Evolutionary conservation across 2,888 invertebrate species (phyloP).

Genomic region (Cryptops parisi): DNA sequence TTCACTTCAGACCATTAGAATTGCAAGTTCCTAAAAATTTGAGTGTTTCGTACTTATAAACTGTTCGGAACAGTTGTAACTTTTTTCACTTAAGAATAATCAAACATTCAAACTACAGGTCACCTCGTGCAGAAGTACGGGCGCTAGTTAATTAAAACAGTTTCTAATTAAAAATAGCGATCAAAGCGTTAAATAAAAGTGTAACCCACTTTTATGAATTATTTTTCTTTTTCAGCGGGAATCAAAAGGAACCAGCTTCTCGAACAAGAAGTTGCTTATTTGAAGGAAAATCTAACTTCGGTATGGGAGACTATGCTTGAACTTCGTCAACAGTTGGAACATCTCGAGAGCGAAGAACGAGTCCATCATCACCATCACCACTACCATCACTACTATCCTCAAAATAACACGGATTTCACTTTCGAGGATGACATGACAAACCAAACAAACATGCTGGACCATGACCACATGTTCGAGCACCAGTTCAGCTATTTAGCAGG

Average conservation of each 20-base stretch:
- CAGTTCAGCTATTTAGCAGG: neutral
- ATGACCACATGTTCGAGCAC: neutral
- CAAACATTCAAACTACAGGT: too few relatives aligned
- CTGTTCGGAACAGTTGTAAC: too few relatives aligned
- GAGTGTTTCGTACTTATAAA: too few relatives aligned
- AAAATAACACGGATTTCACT: neutral
- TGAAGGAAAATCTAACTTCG: constrained; percentile 4
- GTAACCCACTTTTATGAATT: too few relatives aligned
- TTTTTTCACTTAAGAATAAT: too few relatives aligned
- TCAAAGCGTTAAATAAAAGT: too few relatives aligned
- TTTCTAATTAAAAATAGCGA: too few relatives aligned
- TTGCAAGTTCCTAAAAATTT: too few relatives aligned
- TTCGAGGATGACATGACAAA: neutral
- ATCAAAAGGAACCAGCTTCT: constrained; percentile 1
- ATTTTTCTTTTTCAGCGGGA: too few relatives aligned
- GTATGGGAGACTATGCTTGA: constrained; percentile 8
- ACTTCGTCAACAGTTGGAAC: constrained; percentile 7
- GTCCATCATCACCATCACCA: constrained; percentile 7
- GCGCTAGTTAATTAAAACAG: too few relatives aligned
- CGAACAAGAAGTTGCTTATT: constrained; percentile 2
- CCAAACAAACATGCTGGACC: neutral
- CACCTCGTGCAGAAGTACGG: too few relatives aligned
- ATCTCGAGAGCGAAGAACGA: constrained; percentile 5
- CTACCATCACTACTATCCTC: constrained; percentile 3
- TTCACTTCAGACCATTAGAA: too few relatives aligned